phyloP scores from a whole-genome alignment of 2,888 invertebrate species.

The Torymus auratus region DNA sequence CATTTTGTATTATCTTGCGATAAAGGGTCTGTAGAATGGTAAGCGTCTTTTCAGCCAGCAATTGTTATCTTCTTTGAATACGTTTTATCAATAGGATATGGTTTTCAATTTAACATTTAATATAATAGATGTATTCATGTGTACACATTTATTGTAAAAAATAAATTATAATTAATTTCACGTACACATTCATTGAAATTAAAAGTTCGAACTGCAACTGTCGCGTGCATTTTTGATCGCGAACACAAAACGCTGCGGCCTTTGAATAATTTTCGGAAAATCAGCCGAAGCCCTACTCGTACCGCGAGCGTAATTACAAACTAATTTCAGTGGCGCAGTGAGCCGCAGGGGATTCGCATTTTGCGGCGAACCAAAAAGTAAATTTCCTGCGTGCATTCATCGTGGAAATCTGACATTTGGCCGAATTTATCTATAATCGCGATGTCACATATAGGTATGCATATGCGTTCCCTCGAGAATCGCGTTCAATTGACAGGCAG shows the following conservation, averaged over 20 bases:
- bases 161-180: too few relatives aligned
- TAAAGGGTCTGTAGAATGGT: too few relatives aligned
- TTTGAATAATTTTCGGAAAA: conserved; percentile 46
- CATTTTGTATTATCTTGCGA: too few relatives aligned
- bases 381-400: neutral
- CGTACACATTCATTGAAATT: neutral
- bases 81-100: too few relatives aligned
- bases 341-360: conserved; percentile 23
- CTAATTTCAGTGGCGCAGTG: conserved; percentile 1
- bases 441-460: neutral
- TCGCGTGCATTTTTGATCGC: neutral
- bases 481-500: too few relatives aligned
- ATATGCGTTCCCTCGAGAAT: too few relatives aligned
- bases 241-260: neutral
- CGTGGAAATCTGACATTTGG: conserved; percentile 22
- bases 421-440: conserved; percentile 41
- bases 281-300: conserved; percentile 21
- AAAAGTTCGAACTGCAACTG: neutral
- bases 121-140: too few relatives aligned
- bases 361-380: conserved; percentile 12
- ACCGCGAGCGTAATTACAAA: conserved; percentile 26
- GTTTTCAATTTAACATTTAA: too few relatives aligned
- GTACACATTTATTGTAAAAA: too few relatives aligned
- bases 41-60: too few relatives aligned
- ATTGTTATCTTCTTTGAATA: too few relatives aligned